Evolutionary conservation across 1,140 invertebrate genomes (phyloP).

Genomic region (Chlorops oryzae): DNA sequence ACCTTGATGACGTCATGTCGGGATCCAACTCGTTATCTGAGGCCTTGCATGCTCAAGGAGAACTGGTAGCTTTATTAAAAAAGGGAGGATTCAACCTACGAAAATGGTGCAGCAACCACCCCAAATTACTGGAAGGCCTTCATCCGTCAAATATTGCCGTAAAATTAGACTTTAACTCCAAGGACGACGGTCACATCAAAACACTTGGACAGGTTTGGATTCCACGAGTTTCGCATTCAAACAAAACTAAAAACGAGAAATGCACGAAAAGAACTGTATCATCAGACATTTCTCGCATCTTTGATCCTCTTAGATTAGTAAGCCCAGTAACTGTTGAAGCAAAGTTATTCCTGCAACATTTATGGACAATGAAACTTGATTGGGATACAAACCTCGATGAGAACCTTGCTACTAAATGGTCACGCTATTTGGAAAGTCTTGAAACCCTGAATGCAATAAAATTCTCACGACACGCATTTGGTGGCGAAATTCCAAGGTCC

Average conservation of each 20-base stretch:
- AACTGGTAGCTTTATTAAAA: neutral
- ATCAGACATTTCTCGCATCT: slow-evolving; percentile 31
- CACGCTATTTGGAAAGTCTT: too few species aligned
- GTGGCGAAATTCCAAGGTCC: slow-evolving; percentile 19
- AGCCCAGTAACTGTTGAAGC: slow-evolving; percentile 36
- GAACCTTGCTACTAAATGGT: slow-evolving; percentile 17
- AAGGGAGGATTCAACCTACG: neutral
- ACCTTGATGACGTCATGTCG: neutral
- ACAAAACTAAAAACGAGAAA: neutral
- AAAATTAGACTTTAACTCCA: neutral
- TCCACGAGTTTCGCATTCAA: neutral
- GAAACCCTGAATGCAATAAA: too few species aligned
- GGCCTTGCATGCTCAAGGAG: neutral
- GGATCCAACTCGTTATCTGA: neutral
- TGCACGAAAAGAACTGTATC: too few species aligned
- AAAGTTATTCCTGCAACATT: slow-evolving; percentile 48
- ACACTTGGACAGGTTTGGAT: neutral
- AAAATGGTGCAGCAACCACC: slow-evolving; percentile 6
- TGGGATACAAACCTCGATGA: slow-evolving; percentile 46
- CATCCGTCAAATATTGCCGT: too few species aligned
- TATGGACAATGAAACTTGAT: slow-evolving; percentile 40
- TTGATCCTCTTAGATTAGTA: slow-evolving; percentile 49
- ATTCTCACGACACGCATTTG: too few species aligned
- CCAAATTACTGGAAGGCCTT: neutral
- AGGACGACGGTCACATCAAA: neutral